Conservation (phyloP, 2,888 invertebrate genomes). For the Nemapogon koenigi region DNA sequence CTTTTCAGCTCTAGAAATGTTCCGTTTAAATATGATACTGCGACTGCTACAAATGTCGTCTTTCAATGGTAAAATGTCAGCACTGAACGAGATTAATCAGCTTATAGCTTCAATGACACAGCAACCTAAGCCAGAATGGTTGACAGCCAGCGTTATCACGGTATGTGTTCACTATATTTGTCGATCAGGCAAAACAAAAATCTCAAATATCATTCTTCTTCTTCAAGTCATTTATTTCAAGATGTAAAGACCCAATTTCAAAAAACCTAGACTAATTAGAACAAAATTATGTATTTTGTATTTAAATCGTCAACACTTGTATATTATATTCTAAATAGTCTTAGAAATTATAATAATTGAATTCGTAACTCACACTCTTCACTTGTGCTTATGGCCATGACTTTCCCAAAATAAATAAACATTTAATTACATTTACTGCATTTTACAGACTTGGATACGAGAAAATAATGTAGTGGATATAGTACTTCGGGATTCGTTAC, state of each 20-base stretch:
- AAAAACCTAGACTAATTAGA: too few relatives aligned
- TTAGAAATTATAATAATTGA: not conserved
- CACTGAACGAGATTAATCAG: conserved; percentile 97
- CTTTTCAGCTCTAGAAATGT: conserved; percentile 81
- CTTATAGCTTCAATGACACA: conserved; percentile 90
- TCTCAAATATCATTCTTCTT: too few relatives aligned
- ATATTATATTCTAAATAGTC: conserved; percentile 3
- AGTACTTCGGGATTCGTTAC: conserved; percentile 92
- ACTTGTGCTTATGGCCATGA: too few relatives aligned
- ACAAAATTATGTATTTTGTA: too few relatives aligned
- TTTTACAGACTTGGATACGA: conserved; percentile 87
- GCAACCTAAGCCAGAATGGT: conserved; percentile 91
- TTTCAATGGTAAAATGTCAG: conserved; percentile 99
- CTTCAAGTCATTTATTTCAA: too few relatives aligned
- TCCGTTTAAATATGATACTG: conserved; percentile 95
- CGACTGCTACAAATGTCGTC: conserved; percentile 93
- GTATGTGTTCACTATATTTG: too few relatives aligned
- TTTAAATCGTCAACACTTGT: too few relatives aligned
- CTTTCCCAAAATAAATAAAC: too few relatives aligned
- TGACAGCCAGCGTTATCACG: conserved; percentile 93
- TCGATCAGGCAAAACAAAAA: too few relatives aligned
- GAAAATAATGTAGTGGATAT: conserved; percentile 95
- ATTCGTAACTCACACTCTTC: too few relatives aligned
- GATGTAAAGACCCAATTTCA: too few relatives aligned
- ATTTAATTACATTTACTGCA: too few relatives aligned